phyloP scores from a whole-genome alignment of 2,113 vertebrate species.

The Phaethornis superciliosus region DNA sequence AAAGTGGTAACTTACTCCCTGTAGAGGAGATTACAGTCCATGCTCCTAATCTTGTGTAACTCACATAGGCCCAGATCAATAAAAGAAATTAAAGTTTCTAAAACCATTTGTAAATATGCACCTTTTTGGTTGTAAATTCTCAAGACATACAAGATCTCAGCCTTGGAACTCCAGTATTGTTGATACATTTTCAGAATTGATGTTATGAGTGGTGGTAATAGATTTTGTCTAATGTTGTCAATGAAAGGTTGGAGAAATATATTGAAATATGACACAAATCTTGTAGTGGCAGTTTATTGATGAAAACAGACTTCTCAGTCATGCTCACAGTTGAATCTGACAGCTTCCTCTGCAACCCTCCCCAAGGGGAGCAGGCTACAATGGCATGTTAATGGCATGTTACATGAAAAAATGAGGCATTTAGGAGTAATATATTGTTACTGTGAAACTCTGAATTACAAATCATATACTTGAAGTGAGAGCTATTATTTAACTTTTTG shows the following conservation, averaged over 20 bases:
- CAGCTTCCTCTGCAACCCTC: background rate
- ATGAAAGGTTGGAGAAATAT: background rate
- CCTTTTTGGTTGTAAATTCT: background rate
- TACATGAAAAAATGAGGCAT: background rate
- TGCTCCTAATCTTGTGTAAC: background rate
- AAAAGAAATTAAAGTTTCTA: background rate
- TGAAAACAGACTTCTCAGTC: background rate
- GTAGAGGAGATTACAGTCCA: background rate
- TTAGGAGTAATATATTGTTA: background rate
- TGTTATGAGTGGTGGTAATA: background rate
- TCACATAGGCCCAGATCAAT: background rate
- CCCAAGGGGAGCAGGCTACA: background rate
- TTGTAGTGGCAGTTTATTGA: background rate
- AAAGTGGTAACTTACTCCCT: background rate
- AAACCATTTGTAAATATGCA: background rate
- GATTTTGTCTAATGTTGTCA: background rate
- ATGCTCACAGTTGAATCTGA: background rate
- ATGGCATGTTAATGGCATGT: fast-evolving
- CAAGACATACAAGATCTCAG: background rate
- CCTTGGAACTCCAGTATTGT: background rate
- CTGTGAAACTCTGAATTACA: background rate
- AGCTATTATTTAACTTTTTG: background rate
- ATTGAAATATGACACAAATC: background rate
- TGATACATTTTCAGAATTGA: background rate
- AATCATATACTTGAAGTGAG: background rate